Percentiles rank a stretch among this genome's conserved stretches.
Evolutionary conservation across 2,113 vertebrate species (phyloP).

Genomic region (Lontra canadensis): DNA sequence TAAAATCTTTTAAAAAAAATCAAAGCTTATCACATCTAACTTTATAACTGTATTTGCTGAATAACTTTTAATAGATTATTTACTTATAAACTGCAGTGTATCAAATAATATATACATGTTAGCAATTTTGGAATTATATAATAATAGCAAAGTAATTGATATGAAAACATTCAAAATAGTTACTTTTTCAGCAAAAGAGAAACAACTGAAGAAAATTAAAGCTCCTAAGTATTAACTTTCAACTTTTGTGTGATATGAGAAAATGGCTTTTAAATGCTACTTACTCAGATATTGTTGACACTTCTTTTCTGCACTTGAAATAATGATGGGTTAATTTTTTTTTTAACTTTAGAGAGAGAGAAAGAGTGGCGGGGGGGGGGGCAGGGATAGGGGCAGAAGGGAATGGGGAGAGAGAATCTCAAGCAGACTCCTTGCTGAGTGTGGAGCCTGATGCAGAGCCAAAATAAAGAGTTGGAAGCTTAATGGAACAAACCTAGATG

Average conservation of each 20-base stretch:
- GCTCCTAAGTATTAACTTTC: constrained; percentile 1
- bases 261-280: constrained; percentile 24
- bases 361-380: neutral
- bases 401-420: neutral
- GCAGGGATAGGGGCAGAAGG: neutral
- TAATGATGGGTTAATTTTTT: neutral
- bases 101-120: neutral
- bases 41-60: constrained; percentile 19
- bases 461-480: neutral
- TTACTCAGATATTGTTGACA: neutral
- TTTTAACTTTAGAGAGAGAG: neutral
- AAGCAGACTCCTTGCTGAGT: neutral
- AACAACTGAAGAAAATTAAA: neutral
- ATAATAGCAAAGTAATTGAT: neutral
- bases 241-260: constrained; percentile 32
- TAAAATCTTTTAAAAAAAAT: neutral
- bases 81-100: neutral
- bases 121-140: neutral
- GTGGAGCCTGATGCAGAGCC: neutral
- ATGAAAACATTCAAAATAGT: neutral
- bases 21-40: neutral
- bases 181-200: constrained; percentile 8
- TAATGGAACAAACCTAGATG: neutral
- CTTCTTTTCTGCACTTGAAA: neutral
- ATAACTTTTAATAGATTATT: neutral